Base-by-base conservation (phyloP, 1,140 invertebrate genomes). In the Ceratosolen solmsi region DNA sequence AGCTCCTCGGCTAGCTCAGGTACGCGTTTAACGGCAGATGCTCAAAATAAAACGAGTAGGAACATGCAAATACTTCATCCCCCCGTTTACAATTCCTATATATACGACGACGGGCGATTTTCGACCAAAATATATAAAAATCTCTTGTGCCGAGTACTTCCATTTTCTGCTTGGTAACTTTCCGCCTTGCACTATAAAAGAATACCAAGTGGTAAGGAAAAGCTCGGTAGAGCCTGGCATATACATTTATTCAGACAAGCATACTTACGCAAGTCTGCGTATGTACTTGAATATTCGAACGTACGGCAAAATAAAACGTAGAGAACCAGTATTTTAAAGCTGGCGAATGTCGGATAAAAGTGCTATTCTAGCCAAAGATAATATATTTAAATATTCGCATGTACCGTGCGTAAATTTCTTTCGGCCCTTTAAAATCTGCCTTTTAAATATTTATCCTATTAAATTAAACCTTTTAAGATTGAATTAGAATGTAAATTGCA, bases 51-150 rank as follows among this genome's bases (percentile, higher is more conserved):
- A 81, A 82, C 51, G 70, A 73, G 41, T 36, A 17, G 3, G 56
- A 75, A 58, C 70, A 56, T 79, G 76, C 79, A 49, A 80, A 49
- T 25, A 60, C 54, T 58, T 54, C 11, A 60, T 60, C 49, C 27
- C 20, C 36, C 54, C 51, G 49, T n/a, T 36, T 74, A 63, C 15
- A 63, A 27, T 63, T 20, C 30, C 60, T n/a, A n/a, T n/a, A n/a
- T n/a, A 7, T 4, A 1, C 8, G 8, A 63, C 0, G 27, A 63
- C 9, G 30, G 72, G 30, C 72, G 20, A 36, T 5, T 75, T 41
- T 75, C 54, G 5, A 9, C 33, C 20, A 68, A 54, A 68, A 68
- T 68, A 2, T 68, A 68, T 68, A 38, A 68, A 36, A 68, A 68
- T 75, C 54, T 73, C 36, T 49, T 36, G 2, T 17, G 15, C n/a